A percentile compares a stretch with the other conserved stretches of the same genome.
phyloP scores from a whole-genome alignment of 2,888 invertebrate genomes.

The Macrosoma leucophasiata region DNA sequence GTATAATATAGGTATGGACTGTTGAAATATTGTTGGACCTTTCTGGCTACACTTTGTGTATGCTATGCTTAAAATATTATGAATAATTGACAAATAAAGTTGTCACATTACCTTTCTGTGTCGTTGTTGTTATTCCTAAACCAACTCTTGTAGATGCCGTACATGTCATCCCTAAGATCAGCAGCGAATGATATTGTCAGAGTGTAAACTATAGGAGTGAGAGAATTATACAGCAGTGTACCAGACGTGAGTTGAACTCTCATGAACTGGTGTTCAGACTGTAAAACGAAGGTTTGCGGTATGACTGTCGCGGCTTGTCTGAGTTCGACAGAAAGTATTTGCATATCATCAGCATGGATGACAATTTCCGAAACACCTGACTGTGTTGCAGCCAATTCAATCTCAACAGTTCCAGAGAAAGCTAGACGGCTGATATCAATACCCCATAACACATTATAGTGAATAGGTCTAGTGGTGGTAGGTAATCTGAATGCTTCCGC shows the following conservation, averaged over 20 bases:
- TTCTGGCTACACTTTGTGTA: too few species aligned
- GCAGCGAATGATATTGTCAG: conserved; percentile 43
- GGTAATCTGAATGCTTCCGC: conserved; percentile 62
- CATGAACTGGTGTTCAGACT: conserved; percentile 42
- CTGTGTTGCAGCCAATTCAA: conserved; percentile 44
- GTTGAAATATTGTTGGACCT: too few species aligned
- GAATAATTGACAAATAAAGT: conserved; percentile 3
- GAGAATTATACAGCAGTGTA: conserved; percentile 33
- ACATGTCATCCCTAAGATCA: conserved; percentile 53
- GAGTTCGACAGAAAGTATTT: conserved; percentile 46
- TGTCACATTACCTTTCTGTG: conserved; percentile 35
- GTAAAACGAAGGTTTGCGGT: conserved; percentile 19
- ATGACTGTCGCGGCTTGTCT: conserved; percentile 38
- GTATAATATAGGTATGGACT: too few species aligned
- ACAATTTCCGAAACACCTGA: conserved; percentile 44
- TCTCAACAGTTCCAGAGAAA: conserved; percentile 54
- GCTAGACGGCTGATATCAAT: conserved; percentile 44
- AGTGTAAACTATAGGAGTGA: conserved; percentile 32
- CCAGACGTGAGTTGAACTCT: conserved; percentile 30
- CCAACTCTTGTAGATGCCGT: conserved; percentile 62
- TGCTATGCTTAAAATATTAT: neutral
- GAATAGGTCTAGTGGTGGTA: conserved; percentile 60
- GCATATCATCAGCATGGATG: conserved; percentile 45
- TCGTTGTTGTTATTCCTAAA: conserved; percentile 37
- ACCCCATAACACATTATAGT: conserved; percentile 67